Evolutionary conservation across 2,888 invertebrate species (phyloP).

Genomic region (Pyrrhosoma nymphula): DNA sequence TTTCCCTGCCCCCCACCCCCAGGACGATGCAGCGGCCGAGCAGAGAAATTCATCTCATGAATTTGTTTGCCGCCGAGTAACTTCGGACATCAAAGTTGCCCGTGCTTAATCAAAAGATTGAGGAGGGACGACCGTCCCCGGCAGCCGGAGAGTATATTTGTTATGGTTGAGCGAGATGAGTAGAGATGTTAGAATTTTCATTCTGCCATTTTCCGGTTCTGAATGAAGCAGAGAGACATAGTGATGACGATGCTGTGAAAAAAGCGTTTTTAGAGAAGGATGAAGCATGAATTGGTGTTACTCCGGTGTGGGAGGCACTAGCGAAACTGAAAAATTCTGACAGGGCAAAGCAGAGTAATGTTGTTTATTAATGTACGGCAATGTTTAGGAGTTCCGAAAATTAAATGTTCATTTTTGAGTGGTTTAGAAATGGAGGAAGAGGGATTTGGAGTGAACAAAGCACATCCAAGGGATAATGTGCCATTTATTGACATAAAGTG

Average conservation of each 20-base stretch:
- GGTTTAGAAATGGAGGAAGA: no score
- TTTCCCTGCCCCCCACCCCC: no score
- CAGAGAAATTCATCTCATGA: slow-evolving; percentile 58
- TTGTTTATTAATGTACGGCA: no score
- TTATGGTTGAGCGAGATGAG: neutral
- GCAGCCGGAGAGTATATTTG: slow-evolving; percentile 10
- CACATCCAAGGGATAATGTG: no score
- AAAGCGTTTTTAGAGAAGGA: neutral
- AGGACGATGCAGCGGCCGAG: neutral
- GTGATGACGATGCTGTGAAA: neutral
- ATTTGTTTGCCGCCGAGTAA: slow-evolving; percentile 58
- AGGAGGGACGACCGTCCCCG: neutral
- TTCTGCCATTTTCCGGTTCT: neutral
- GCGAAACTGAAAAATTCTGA: no score
- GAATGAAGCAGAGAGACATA: neutral
- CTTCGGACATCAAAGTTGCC: slow-evolving; percentile 63
- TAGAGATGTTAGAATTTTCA: neutral
- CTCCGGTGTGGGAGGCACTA: no score
- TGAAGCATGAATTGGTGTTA: neutral
- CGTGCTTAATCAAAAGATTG: slow-evolving; percentile 64
- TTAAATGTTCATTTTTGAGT: no score
- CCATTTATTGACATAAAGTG: no score
- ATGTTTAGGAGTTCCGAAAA: no score
- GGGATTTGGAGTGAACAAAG: no score
- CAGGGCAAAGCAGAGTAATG: no score